Conservation (phyloP, 2,888 invertebrate species). For the Temnothorax unifasciatus region DNA sequence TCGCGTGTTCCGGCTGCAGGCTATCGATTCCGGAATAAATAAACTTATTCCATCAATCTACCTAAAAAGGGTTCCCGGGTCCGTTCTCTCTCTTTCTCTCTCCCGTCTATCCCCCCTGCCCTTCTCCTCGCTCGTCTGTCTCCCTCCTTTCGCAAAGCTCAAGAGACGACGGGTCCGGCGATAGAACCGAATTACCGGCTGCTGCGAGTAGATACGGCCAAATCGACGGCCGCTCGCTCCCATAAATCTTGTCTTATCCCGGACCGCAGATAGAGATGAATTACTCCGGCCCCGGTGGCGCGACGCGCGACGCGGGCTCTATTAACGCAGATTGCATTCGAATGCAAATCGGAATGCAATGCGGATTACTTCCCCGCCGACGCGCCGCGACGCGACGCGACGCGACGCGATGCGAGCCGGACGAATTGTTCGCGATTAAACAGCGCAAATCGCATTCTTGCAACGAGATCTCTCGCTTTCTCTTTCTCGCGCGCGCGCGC, state of each 20-base stretch:
- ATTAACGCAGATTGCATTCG: constrained; percentile 72
- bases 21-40: constrained; percentile 48
- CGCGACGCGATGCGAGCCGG: constrained; percentile 23
- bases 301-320: constrained; percentile 52
- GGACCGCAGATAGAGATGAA: constrained; percentile 71
- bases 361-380: constrained; percentile 48
- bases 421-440: constrained; percentile 36
- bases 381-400: not conserved
- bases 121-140: too few species aligned
- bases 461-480: not conserved
- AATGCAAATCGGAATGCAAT: constrained; percentile 69
- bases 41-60: constrained; percentile 56
- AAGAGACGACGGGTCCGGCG: constrained; percentile 45
- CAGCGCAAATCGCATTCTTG: constrained; percentile 16
- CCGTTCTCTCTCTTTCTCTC: not conserved
- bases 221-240: constrained; percentile 63
- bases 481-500: not conserved
- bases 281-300: constrained; percentile 56
- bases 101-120: not conserved
- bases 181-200: constrained; percentile 61
- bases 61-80: not conserved
- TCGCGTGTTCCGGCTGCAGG: not conserved
- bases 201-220: constrained; percentile 60
- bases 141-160: constrained; percentile 28
- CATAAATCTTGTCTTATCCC: constrained; percentile 67